These are phyloP conservation scores for Silvanus unidentatus DNA, from an alignment of 2,888 invertebrate genomes.

Conservation along the genomic window DNA sequence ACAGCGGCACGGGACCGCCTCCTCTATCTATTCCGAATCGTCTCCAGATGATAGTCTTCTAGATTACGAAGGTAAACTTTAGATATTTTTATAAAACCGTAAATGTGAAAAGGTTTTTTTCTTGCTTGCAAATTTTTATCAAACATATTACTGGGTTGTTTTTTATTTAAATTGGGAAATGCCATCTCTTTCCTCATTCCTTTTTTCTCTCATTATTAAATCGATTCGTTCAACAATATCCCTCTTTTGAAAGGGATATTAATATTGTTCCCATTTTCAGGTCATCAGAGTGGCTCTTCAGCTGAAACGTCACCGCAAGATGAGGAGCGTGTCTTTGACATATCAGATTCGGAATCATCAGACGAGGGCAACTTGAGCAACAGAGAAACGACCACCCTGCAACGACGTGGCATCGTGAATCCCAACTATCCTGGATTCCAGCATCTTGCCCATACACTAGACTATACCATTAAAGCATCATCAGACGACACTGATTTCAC, in stretches of 20 bases:
- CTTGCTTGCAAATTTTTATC: too few relatives aligned
- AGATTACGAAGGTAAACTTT: constrained; percentile 52
- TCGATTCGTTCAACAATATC: too few relatives aligned
- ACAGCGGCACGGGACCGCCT: constrained; percentile 36
- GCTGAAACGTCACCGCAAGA: constrained; percentile 48
- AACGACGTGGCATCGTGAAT: constrained; percentile 69
- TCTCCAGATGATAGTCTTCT: constrained; percentile 52
- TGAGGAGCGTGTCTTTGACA: constrained; percentile 52
- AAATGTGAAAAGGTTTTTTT: too few relatives aligned
- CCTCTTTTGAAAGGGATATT: too few relatives aligned
- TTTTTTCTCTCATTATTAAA: too few relatives aligned
- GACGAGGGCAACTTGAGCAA: constrained; percentile 44
- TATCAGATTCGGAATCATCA: constrained; percentile 49
- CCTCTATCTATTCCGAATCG: constrained; percentile 41
- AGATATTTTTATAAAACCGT: too few relatives aligned
- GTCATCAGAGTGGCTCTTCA: constrained; percentile 44
- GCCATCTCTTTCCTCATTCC: too few relatives aligned
- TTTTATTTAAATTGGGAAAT: too few relatives aligned
- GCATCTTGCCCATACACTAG: constrained; percentile 69
- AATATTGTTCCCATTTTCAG: constrained; percentile 10
- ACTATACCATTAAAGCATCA: constrained; percentile 36
- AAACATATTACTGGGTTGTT: too few relatives aligned
- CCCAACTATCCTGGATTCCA: constrained; percentile 82
- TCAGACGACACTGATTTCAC: constrained; percentile 48
- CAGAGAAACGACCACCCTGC: constrained; percentile 48